phyloP scores from a whole-genome alignment of 2,113 vertebrate genomes.

The Orthochromis indermauri region DNA sequence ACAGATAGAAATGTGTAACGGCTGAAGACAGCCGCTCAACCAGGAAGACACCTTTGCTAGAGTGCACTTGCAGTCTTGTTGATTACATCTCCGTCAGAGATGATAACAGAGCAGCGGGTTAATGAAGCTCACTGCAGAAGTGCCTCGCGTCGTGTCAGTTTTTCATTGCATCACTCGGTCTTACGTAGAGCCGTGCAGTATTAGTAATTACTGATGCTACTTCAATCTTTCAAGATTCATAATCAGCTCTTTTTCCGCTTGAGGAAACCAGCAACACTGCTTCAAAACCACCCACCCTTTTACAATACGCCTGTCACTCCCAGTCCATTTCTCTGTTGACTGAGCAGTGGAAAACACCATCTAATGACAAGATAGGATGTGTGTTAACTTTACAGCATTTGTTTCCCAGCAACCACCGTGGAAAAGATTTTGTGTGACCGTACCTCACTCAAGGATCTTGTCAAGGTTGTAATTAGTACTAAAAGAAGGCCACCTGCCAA shows the following conservation, averaged over 20 bases:
- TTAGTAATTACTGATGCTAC: slow-evolving; percentile 41
- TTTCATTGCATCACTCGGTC: slow-evolving; percentile 38
- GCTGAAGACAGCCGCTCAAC: background rate
- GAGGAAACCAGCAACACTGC: slow-evolving; percentile 8
- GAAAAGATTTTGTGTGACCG: background rate
- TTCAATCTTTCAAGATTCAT: slow-evolving; percentile 40
- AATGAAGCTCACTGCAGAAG: slow-evolving; percentile 29
- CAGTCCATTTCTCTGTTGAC: slow-evolving; percentile 36
- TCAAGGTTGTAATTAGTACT: background rate
- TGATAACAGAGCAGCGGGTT: slow-evolving; percentile 40
- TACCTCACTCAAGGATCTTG: background rate
- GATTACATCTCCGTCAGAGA: slow-evolving; percentile 43
- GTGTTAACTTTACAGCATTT: background rate
- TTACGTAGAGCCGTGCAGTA: background rate
- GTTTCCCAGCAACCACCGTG: slow-evolving; percentile 39
- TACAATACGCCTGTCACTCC: background rate
- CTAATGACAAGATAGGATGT: slow-evolving; percentile 36
- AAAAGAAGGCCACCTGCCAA: background rate
- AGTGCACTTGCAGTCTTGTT: slow-evolving; percentile 17
- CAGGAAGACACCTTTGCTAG: slow-evolving; percentile 4
- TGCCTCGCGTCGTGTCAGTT: slow-evolving; percentile 32
- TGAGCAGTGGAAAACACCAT: slow-evolving; percentile 30
- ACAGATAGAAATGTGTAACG: background rate
- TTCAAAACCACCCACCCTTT: background rate
- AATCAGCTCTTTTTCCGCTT: slow-evolving; percentile 37